Evolutionary conservation across 2,888 invertebrate species (phyloP).

Genomic region (Eremobia ochroleuca): DNA sequence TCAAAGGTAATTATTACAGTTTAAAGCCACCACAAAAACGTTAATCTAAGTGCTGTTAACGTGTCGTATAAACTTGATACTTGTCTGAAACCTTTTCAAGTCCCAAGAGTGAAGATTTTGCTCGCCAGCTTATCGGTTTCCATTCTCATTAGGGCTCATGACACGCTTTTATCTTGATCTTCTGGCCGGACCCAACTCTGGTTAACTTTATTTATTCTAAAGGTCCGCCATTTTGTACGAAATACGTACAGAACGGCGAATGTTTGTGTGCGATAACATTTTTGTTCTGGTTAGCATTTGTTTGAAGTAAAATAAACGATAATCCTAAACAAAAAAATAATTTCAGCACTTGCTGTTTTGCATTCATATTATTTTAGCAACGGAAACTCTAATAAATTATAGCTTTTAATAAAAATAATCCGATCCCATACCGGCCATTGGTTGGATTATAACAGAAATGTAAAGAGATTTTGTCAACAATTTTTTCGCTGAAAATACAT

Average conservation of each 20-base stretch:
- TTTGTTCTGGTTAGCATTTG: conserved; percentile 11
- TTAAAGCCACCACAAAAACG: conserved; percentile 51
- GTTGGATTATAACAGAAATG: conserved; percentile 29
- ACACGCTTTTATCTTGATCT: conserved; percentile 69
- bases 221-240: conserved; percentile 16
- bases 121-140: conserved; percentile 72
- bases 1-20: conserved; percentile 47
- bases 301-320: conserved; percentile 21
- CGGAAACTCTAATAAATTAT: background rate
- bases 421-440: background rate
- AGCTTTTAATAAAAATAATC: conserved; percentile 34
- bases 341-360: conserved; percentile 2
- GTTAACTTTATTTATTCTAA: conserved; percentile 51
- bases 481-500: conserved; percentile 47
- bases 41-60: conserved; percentile 44
- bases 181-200: conserved; percentile 45
- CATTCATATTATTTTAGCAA: conserved; percentile 14
- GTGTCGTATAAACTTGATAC: conserved; percentile 63
- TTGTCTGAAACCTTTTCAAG: conserved; percentile 71
- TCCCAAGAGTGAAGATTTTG: conserved; percentile 74
- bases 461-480: conserved; percentile 49
- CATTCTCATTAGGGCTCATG: conserved; percentile 74
- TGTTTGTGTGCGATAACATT: conserved; percentile 39
- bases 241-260: conserved; percentile 29
- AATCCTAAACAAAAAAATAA: conserved; percentile 8